Evolutionary conservation across 2,888 invertebrate genomes (phyloP), one percentile per base, ranked within the genome.

Genomic region (Chrysolina oricalcia): DNA sequence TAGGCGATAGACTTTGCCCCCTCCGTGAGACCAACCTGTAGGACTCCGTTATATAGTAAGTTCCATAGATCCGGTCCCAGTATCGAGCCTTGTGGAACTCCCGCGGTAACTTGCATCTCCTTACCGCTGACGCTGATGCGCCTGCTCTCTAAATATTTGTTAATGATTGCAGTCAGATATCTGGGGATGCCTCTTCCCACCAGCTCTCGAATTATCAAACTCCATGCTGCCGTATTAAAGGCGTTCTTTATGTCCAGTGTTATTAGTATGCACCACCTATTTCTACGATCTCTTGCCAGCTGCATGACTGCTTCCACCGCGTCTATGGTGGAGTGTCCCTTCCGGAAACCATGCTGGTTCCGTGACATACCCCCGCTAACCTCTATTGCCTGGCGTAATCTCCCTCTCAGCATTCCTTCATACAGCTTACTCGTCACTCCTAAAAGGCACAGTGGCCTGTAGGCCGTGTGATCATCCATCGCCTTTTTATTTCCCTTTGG

Each of bases 71-170:
- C 2, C 17, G 64, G 43, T 8, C 64, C 64, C 9, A 64, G 64
- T 15, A 64, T 11, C 10, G 64, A 64, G 3, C 64, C 64, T n/a
- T 64, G 35, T 64, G 64, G 64, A 4, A 64, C 19, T 19, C 64
- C 64, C 15, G 48, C 48, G 11, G 48, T 48, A 10, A 13, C 15
- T 48, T 4, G 5, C 15, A 13, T 48, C 15, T 48, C 48, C 48
- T 48, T 15, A 10, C 15, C 15, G 9, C 48, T 48, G n/a, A 27
- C 27, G 27, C 27, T 27, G 27, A 27, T 27, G 27, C 5, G 27
- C 2, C 27, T 27, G 27, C 27, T 27, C 27, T 27, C 27, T 27
- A 27, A 27, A 27, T 27, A 27, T 27, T 27, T 27, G 27, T 27
- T 5, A 27, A 27, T 27, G 27, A 27, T 27, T 27, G 2, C 27